Evolutionary conservation across 2,888 invertebrate species (phyloP), one percentile per base, ranked within the genome.

Genomic region (Cynaeus angustus): DNA sequence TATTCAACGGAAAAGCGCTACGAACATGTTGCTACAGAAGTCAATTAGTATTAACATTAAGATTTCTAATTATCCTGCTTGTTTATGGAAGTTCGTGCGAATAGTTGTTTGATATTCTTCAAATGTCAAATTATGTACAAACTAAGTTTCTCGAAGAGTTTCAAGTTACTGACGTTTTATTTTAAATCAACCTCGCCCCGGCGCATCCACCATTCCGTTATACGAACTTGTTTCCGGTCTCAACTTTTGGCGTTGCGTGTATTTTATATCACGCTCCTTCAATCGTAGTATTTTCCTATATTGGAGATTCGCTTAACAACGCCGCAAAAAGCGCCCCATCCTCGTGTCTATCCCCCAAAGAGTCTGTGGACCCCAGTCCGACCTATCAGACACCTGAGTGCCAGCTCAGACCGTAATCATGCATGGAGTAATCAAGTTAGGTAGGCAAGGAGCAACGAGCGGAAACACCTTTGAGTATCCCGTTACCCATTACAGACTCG

Each of bases 391-490:
- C 72, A 71, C 71, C 71, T 72, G 70, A 72, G 72, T 48, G 70
- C 69, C 10, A 48, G 66, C 62, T 66, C 67, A 65, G 59, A 56
- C 59, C 64, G 69, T 75, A 74, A 74, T 75, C 75, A 72, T 72
- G 73, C 72, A 72, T 72, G 68, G 55, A 65, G 68, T 73, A 73
- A 75, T 75, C 75, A 69, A 67, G 73, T 75, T 73, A 75, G 75
- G 70, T 70, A 68, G 74, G 72, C 71, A 75, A 75, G 74, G 72
- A 71, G 70, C 76, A 72, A 72, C 73, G 64, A 71, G 74, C 77
- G 78, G 77, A 80, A 81, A 79, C 77, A 78, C 79, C 79, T 81
- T 81, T 80, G 80, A 78, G 78, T 77, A 78, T 81, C 79, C 77
- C 61, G 77, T 80, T 81, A 79, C 80, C 78, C 74, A 78, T 79